A percentile compares a stretch with the other conserved stretches of the same genome.
These are phyloP conservation scores for Drosophila subquinaria DNA, from an alignment of 2,888 invertebrate species.

Conservation along the genomic window DNA sequence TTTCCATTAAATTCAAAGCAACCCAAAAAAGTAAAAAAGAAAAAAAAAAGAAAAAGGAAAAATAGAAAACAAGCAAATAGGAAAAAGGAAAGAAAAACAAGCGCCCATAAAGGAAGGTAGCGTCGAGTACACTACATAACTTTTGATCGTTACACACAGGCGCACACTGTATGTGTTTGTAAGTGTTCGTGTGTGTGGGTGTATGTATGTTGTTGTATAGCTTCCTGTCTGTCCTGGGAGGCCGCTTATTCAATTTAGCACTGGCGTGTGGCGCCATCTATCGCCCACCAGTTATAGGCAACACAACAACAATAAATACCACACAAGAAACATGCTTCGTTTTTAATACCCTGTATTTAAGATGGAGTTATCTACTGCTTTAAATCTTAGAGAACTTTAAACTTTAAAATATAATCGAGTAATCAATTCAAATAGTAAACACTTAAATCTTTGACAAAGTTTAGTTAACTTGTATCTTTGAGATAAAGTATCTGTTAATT, in stretches of 20 bases:
- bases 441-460: no score
- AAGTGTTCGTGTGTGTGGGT: slow-evolving; percentile 22
- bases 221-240: slow-evolving; percentile 69
- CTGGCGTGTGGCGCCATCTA: slow-evolving; percentile 77
- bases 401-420: background rate
- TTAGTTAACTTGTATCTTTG: no score
- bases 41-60: slow-evolving; percentile 1
- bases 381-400: background rate
- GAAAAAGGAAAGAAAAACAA: slow-evolving; percentile 58
- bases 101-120: slow-evolving; percentile 68
- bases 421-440: no score
- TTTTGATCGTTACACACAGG: slow-evolving; percentile 49
- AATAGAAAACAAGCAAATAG: slow-evolving; percentile 26
- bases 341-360: slow-evolving; percentile 33
- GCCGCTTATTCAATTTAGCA: slow-evolving; percentile 75
- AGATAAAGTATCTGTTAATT: no score
- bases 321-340: slow-evolving; percentile 1
- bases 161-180: slow-evolving; percentile 26
- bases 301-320: slow-evolving; percentile 35
- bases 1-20: slow-evolving; percentile 82
- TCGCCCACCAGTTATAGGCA: slow-evolving; percentile 59
- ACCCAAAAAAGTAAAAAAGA: slow-evolving; percentile 61
- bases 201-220: slow-evolving; percentile 59
- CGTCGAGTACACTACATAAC: slow-evolving; percentile 76
- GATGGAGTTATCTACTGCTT: no score